A percentile compares a stretch with the other conserved stretches of the same genome.
These are phyloP conservation scores for Callospermophilus lateralis DNA, from an alignment of 2,113 vertebrate genomes.

Conservation along the genomic window DNA sequence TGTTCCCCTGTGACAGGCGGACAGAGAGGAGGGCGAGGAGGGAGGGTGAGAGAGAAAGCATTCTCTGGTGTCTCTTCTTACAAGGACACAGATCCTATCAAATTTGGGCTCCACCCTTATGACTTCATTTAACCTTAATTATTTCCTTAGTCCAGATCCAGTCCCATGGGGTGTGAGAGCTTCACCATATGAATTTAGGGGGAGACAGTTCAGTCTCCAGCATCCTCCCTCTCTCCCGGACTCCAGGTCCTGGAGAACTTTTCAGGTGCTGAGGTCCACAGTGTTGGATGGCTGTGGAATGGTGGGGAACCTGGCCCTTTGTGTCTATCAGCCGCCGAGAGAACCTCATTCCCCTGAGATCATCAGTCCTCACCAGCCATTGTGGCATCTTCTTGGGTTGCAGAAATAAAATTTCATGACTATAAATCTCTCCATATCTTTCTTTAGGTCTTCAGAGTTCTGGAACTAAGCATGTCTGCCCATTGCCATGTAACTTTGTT, in stretches of 20 bases:
- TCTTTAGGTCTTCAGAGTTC: neutral
- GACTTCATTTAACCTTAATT: neutral
- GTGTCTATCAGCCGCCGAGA: neutral
- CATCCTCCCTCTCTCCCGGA: neutral
- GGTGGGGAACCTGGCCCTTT: neutral
- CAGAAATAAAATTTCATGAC: neutral
- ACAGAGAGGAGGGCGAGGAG: too few species aligned
- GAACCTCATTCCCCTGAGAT: neutral
- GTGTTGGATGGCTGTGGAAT: too few species aligned
- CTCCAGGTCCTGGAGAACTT: neutral
- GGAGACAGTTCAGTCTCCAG: too few species aligned
- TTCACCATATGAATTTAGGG: neutral
- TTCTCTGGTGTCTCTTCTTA: neutral
- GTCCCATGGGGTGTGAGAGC: neutral
- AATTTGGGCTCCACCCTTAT: neutral
- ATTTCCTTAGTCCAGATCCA: neutral
- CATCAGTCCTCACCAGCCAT: neutral
- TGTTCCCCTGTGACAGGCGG: neutral
- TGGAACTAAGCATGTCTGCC: neutral
- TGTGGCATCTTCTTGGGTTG: neutral
- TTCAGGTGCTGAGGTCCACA: neutral
- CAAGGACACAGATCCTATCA: neutral
- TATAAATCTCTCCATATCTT: neutral
- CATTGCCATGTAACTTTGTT: neutral
- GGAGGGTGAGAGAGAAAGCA: too few species aligned